phyloP scores from a whole-genome alignment of 2,888 invertebrate species.

The Drosophila sordidula region DNA sequence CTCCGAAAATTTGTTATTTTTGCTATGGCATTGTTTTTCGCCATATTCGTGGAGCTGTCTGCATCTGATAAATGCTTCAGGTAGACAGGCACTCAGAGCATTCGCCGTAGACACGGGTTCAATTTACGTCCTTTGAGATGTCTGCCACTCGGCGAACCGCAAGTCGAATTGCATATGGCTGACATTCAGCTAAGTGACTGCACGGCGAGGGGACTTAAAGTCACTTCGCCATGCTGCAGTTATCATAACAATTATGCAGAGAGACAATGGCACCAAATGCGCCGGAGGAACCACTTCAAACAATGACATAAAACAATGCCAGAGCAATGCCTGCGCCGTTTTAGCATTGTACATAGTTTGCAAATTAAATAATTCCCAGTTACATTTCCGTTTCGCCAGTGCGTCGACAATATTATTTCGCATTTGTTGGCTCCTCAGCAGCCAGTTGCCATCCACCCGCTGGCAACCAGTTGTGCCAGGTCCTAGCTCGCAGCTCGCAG shows the following conservation, averaged over 20 bases:
- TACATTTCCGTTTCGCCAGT: conserved; percentile 77
- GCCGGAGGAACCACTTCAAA: conserved; percentile 62
- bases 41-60: conserved; percentile 49
- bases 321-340: conserved; percentile 21
- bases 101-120: conserved; percentile 42
- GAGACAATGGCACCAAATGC: conserved; percentile 67
- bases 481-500: conserved; percentile 12
- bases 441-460: conserved; percentile 9
- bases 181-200: conserved; percentile 73
- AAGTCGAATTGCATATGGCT: conserved; percentile 45
- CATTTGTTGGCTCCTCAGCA: conserved; percentile 50
- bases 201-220: conserved; percentile 27
- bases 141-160: conserved; percentile 45
- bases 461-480: conserved; percentile 18
- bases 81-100: conserved; percentile 26
- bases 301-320: conserved; percentile 71
- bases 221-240: conserved; percentile 51
- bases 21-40: conserved; percentile 13
- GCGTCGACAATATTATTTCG: conserved; percentile 76
- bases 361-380: conserved; percentile 82
- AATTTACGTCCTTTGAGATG: conserved; percentile 71
- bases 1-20: conserved; percentile 47
- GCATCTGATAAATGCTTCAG: conserved; percentile 71
- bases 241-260: conserved; percentile 75
- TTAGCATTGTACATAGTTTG: conserved; percentile 66